Evolutionary conservation across 2,888 invertebrate species (phyloP).

Genomic region (Tetheella fluctuosa): DNA sequence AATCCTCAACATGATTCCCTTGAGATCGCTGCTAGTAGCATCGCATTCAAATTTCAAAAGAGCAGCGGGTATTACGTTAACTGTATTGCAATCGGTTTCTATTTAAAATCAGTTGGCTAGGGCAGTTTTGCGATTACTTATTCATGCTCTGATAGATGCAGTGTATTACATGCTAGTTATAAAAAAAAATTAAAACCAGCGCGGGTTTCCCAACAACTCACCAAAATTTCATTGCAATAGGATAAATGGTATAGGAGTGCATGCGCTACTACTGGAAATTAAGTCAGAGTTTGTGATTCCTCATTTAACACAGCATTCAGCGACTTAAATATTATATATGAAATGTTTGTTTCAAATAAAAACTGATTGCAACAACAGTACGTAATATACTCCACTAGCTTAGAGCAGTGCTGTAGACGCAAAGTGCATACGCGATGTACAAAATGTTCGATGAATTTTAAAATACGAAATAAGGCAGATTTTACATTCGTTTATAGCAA

Average conservation of each 20-base stretch:
- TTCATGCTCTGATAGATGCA: background rate
- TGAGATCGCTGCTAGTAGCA: background rate
- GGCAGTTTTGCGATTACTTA: background rate
- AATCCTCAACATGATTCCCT: background rate
- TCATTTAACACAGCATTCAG: too few relatives aligned
- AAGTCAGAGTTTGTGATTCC: too few relatives aligned
- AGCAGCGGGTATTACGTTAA: background rate
- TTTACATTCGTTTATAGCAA: constrained; percentile 1
- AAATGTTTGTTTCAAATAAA: background rate
- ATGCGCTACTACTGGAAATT: too few relatives aligned
- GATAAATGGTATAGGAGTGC: too few relatives aligned
- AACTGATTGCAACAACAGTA: background rate
- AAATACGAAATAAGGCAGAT: background rate
- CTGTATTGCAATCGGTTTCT: background rate
- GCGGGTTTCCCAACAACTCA: too few relatives aligned
- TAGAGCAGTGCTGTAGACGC: background rate
- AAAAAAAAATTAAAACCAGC: too few relatives aligned
- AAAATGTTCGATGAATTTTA: constrained; percentile 1
- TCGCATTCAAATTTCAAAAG: background rate
- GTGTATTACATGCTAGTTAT: too few relatives aligned
- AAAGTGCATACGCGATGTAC: background rate
- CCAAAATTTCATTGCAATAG: too few relatives aligned
- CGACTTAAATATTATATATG: too few relatives aligned
- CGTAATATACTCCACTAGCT: background rate
- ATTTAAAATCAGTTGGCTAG: background rate